Conservation (phyloP, 2,797 vertebrate species). For the Hippoglossus hippoglossus region DNA sequence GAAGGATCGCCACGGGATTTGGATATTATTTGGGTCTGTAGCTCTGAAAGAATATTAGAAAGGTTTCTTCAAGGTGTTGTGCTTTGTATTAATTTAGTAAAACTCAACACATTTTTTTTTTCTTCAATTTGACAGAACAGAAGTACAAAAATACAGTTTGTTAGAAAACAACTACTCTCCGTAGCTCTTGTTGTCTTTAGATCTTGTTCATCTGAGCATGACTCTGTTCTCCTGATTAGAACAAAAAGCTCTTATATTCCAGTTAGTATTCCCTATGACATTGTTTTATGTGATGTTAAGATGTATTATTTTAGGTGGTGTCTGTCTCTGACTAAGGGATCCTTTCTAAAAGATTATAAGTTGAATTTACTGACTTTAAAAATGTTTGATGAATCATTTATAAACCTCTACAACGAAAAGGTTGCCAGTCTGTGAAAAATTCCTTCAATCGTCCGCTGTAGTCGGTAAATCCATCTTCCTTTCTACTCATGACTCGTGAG, state of each 20-base stretch:
- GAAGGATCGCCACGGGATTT: not conserved
- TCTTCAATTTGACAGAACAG: not conserved
- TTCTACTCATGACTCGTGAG: too few species aligned
- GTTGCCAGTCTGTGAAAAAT: too few species aligned
- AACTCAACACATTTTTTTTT: not conserved
- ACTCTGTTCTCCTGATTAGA: too few species aligned
- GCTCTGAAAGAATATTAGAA: not conserved
- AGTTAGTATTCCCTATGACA: not conserved
- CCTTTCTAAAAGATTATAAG: not conserved
- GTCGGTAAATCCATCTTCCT: too few species aligned
- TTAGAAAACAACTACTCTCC: too few species aligned
- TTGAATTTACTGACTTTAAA: not conserved
- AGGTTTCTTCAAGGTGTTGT: not conserved
- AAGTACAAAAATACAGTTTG: not conserved
- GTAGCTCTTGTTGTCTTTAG: too few species aligned
- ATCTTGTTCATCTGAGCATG: too few species aligned
- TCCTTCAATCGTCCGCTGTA: too few species aligned
- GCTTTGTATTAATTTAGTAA: not conserved
- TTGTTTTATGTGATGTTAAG: not conserved
- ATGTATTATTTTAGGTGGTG: not conserved
- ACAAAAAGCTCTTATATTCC: too few species aligned
- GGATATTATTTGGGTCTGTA: not conserved
- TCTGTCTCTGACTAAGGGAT: not conserved
- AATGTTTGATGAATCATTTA: not conserved
- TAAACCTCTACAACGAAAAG: too few species aligned